phyloP scores from a whole-genome alignment of 2,113 vertebrate species.

The Cottus gobio region DNA sequence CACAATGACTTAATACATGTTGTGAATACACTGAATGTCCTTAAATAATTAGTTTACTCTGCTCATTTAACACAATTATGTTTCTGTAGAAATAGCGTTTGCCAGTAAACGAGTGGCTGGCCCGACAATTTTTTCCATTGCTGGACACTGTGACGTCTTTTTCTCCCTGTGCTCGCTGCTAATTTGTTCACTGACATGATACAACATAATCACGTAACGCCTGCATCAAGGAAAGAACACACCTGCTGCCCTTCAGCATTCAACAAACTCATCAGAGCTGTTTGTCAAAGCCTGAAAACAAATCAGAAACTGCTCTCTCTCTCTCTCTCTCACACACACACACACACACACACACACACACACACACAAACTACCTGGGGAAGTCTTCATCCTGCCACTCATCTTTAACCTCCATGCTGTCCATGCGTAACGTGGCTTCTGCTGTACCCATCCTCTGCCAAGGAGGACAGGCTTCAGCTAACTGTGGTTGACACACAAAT shows the following conservation, averaged over 20 bases:
- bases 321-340: neutral
- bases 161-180: neutral
- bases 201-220: constrained; percentile 71
- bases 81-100: neutral
- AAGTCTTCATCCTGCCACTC: constrained; percentile 99
- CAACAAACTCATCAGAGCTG: constrained; percentile 17
- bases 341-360: constrained; percentile 11
- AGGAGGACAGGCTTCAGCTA: constrained; percentile 54
- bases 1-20: neutral
- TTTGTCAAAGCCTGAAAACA: constrained; percentile 21
- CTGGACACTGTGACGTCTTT: neutral
- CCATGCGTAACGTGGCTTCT: constrained; percentile 89
- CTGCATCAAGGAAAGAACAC: constrained; percentile 44
- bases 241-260: constrained; percentile 53
- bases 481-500: constrained; percentile 45
- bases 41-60: neutral
- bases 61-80: neutral
- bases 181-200: constrained; percentile 32
- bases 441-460: constrained; percentile 76
- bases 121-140: neutral
- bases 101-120: neutral
- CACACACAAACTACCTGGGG: constrained; percentile 83
- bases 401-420: constrained; percentile 95
- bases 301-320: constrained; percentile 5
- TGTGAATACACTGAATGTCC: neutral